Evolutionary conservation across 2,113 vertebrate species (phyloP).

Genomic region (Holacanthus passer): DNA sequence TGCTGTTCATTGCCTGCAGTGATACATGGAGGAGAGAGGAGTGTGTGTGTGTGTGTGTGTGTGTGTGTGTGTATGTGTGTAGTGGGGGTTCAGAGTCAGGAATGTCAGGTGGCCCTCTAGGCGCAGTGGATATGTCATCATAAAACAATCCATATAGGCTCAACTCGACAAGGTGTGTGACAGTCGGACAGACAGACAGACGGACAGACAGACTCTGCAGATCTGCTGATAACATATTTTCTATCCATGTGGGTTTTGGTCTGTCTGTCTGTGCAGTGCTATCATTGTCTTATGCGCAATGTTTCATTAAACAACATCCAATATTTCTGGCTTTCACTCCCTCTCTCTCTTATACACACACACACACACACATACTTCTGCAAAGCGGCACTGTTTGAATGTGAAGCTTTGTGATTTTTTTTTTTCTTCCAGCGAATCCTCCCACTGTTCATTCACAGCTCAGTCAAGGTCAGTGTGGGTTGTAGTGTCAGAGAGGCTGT

Average conservation of each 20-base stretch:
- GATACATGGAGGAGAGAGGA: slow-evolving; percentile 53
- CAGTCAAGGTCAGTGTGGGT: slow-evolving; percentile 81
- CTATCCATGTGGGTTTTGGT: slow-evolving; percentile 43
- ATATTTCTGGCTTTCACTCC: slow-evolving; percentile 5
- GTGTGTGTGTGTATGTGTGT: slow-evolving; percentile 34
- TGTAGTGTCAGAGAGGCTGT: slow-evolving; percentile 67
- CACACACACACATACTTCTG: slow-evolving; percentile 38
- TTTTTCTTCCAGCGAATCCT: slow-evolving; percentile 68
- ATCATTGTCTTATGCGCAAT: slow-evolving; percentile 9
- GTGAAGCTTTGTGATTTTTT: slow-evolving; percentile 73
- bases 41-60: slow-evolving; percentile 56
- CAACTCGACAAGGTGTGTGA: slow-evolving; percentile 73
- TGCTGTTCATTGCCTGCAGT: slow-evolving; percentile 64
- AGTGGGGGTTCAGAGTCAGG: slow-evolving; percentile 77
- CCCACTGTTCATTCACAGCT: slow-evolving; percentile 81
- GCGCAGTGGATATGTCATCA: slow-evolving; percentile 86
- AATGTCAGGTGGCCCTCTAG: slow-evolving; percentile 87
- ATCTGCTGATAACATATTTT: slow-evolving; percentile 78
- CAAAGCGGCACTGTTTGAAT: slow-evolving; percentile 67
- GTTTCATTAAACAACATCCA: slow-evolving; percentile 49
- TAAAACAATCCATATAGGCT: slow-evolving; percentile 83
- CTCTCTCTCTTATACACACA: neutral
- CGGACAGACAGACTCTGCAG: slow-evolving; percentile 46
- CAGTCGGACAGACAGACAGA: slow-evolving; percentile 69
- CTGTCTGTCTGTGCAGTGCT: slow-evolving; percentile 12